Percentiles rank a stretch among this genome's conserved stretches.
These are phyloP conservation scores for Platysternon megacephalum DNA, from an alignment of 2,113 vertebrate genomes.

Conservation along the genomic window DNA sequence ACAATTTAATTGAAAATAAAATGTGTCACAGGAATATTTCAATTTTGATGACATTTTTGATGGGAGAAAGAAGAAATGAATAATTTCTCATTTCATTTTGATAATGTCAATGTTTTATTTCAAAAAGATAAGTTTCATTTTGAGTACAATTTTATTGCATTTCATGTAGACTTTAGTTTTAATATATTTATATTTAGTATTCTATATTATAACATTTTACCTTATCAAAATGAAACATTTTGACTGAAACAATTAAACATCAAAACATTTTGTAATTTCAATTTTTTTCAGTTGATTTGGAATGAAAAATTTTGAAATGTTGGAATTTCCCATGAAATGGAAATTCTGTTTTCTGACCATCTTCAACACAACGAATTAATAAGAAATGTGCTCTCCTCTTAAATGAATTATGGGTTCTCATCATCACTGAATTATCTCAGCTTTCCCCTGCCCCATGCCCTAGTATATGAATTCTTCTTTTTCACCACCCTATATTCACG, in stretches of 20 bases:
- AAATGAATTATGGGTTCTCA: background rate
- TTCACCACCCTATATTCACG: background rate
- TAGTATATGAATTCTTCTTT: background rate
- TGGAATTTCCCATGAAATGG: conserved; percentile 17
- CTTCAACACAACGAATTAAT: conserved; percentile 43
- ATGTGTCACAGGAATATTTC: background rate
- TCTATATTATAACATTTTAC: conserved; percentile 22
- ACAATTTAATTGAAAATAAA: background rate
- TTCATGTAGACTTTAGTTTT: background rate
- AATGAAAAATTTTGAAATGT: conserved; percentile 45
- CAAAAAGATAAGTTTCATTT: background rate
- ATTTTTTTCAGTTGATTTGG: conserved; percentile 61
- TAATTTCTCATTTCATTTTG: background rate
- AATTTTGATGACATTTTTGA: background rate
- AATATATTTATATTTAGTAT: conserved; percentile 2
- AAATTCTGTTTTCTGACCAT: conserved; percentile 57
- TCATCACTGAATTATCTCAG: background rate
- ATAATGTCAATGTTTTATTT: background rate
- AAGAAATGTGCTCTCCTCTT: conserved; percentile 2
- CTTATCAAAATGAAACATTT: conserved; percentile 1
- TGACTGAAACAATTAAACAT: background rate
- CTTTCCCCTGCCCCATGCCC: background rate
- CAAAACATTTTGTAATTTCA: conserved; percentile 29
- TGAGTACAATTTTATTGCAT: background rate
- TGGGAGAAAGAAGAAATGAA: background rate